Evolutionary conservation across 2,888 invertebrate species (phyloP), one percentile per base, ranked within the genome.

Genomic region (Troilus luridus): DNA sequence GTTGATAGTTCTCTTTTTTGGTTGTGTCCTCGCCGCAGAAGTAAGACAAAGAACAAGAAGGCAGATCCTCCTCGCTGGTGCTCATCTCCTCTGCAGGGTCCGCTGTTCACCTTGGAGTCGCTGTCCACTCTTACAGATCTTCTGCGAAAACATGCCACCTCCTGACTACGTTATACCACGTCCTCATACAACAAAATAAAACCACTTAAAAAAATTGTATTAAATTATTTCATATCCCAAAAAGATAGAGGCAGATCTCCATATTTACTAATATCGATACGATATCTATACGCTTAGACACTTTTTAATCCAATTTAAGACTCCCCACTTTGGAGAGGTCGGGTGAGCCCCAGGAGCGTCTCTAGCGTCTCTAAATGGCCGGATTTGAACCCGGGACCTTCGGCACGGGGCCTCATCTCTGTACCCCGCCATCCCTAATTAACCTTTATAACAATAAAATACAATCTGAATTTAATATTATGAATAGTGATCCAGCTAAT

Each of bases 11-110:
- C 81, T 91, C 41, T 91, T 90, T 54, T 58, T 91, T 90, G 92
- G 92, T 77, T 93, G 91, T 92, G 92, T 90, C 41, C 89, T 88
- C n/a, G 92, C 91, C 72, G 92, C 91, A 90, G 91, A 92, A 92
- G 91, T 92, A 56, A 89, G 92, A 89, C 88, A 91, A n/a, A 85
- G 91, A 67, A 59, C 62, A 2, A 88, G 91, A 89, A 92, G 91
- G 89, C 88, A 92, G 62, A 90, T 92, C 89, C 91, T 92, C 60
- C 77, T 92, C 17, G 92, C 91, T 7, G 91, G 89, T 67, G 21
- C 54, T 5, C 58, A 91, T 90, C 54, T 92, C 91, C 90, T 92
- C 92, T 89, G 91, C 92, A 88, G 91, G 77, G 21, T 92, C 91
- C 92, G 88, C 60, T 60, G 91, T 81, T 88, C 81, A 17, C 88